A percentile compares a stretch with the other conserved stretches of the same genome.
These are phyloP conservation scores for Dicycla oo DNA, from an alignment of 2,888 invertebrate genomes.

Conservation along the genomic window DNA sequence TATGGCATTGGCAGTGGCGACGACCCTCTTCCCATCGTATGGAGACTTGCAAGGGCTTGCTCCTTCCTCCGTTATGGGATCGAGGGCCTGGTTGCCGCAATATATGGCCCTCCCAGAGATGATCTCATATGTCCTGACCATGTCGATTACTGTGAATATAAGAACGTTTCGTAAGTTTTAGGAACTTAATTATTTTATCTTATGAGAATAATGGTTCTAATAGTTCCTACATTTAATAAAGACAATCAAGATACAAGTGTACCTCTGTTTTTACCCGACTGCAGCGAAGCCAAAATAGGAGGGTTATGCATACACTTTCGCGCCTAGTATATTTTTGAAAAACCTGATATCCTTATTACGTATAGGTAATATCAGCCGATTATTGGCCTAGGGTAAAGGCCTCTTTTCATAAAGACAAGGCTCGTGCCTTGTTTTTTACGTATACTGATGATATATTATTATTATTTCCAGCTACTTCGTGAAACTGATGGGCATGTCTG, in stretches of 20 bases:
- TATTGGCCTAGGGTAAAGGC: background rate
- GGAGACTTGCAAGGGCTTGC: conserved; percentile 94
- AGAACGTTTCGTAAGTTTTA: conserved; percentile 90
- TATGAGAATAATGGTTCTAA: background rate
- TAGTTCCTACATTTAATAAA: background rate
- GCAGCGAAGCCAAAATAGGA: no score
- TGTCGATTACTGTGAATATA: conserved; percentile 94
- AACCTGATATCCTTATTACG: background rate
- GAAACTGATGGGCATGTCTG: conserved; percentile 93
- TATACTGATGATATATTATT: background rate
- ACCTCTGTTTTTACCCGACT: background rate
- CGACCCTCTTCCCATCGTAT: conserved; percentile 92
- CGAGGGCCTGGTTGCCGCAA: conserved; percentile 94
- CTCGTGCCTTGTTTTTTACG: background rate
- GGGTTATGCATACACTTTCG: no score
- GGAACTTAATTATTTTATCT: background rate
- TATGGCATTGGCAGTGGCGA: conserved; percentile 96
- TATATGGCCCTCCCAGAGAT: conserved; percentile 94
- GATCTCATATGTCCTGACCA: conserved; percentile 93
- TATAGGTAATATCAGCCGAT: background rate
- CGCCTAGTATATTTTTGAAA: background rate
- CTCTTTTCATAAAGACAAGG: background rate
- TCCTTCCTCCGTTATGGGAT: conserved; percentile 96
- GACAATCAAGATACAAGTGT: background rate
- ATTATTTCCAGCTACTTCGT: conserved; percentile 91